phyloP scores from a whole-genome alignment of 2,113 vertebrate species.

The Sylvicapra grimmia region DNA sequence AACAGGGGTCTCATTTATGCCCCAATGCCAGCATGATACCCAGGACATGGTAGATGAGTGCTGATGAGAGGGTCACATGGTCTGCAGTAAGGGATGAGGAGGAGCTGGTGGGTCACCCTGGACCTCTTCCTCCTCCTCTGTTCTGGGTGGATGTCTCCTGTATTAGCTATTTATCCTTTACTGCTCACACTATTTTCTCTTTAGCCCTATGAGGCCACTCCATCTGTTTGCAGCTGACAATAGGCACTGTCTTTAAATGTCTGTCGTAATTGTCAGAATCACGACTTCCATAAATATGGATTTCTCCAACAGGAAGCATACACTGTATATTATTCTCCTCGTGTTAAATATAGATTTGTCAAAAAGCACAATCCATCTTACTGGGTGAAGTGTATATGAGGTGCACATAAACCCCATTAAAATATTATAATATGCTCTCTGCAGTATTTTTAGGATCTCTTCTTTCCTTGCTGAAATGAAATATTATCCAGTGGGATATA shows the following conservation, averaged over 20 bases:
- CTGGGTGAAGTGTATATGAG: not conserved
- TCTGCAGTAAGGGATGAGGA: not conserved
- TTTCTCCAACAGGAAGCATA: slow-evolving; percentile 45
- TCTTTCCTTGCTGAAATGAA: slow-evolving; percentile 10
- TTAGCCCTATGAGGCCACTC: not conserved
- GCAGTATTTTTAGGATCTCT: slow-evolving; percentile 44
- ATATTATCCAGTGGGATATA: not conserved
- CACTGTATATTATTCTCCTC: not conserved
- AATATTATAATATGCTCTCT: slow-evolving; percentile 39
- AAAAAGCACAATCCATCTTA: slow-evolving; percentile 44
- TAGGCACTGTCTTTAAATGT: slow-evolving; percentile 38
- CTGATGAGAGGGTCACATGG: not conserved
- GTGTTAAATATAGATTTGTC: slow-evolving; percentile 66
- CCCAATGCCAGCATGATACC: not conserved
- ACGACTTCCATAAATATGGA: slow-evolving; percentile 46
- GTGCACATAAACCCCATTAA: slow-evolving; percentile 4
- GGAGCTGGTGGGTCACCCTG: not conserved
- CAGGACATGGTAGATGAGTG: not conserved
- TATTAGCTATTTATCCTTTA: not conserved
- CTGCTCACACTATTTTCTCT: not conserved
- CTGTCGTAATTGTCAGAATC: slow-evolving; percentile 47
- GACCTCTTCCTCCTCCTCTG: not conserved
- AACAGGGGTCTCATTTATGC: not conserved
- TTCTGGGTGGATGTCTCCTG: not conserved
- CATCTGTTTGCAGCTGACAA: not conserved